phyloP scores from a whole-genome alignment of 2,113 vertebrate species.

The Pogonocichla stellata region DNA sequence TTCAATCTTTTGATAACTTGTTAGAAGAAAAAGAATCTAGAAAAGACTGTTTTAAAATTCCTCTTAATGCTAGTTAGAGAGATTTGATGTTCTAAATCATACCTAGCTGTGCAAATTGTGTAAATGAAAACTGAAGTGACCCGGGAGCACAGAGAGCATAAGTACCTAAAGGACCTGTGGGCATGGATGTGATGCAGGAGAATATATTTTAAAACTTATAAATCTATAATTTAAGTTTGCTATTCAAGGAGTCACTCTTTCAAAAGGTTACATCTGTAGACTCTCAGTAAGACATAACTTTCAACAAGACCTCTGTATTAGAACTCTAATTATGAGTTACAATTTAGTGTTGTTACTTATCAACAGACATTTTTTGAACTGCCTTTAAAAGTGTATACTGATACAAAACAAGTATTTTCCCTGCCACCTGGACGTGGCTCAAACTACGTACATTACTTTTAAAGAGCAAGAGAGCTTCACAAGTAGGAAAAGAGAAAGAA shows the following conservation, averaged over 20 bases:
- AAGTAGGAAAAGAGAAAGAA: neutral
- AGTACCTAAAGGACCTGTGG: neutral
- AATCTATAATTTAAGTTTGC: neutral
- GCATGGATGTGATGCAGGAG: neutral
- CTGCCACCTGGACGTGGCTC: neutral
- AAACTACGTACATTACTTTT: neutral
- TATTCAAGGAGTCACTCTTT: neutral
- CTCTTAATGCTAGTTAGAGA: neutral
- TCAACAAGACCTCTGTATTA: neutral
- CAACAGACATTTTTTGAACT: neutral
- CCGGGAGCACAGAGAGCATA: neutral
- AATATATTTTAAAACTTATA: neutral
- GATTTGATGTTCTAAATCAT: neutral
- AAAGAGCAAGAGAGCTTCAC: neutral
- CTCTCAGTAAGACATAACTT: neutral
- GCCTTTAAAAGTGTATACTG: neutral
- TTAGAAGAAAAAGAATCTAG: neutral
- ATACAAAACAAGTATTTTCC: neutral
- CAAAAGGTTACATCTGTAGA: neutral
- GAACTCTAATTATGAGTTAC: neutral
- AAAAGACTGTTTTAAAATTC: neutral
- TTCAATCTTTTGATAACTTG: neutral
- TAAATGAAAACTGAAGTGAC: neutral
- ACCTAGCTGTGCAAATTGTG: neutral
- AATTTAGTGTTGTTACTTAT: neutral